phyloP scores from a whole-genome alignment of 2,888 invertebrate species.

The Chouioia cunea region DNA sequence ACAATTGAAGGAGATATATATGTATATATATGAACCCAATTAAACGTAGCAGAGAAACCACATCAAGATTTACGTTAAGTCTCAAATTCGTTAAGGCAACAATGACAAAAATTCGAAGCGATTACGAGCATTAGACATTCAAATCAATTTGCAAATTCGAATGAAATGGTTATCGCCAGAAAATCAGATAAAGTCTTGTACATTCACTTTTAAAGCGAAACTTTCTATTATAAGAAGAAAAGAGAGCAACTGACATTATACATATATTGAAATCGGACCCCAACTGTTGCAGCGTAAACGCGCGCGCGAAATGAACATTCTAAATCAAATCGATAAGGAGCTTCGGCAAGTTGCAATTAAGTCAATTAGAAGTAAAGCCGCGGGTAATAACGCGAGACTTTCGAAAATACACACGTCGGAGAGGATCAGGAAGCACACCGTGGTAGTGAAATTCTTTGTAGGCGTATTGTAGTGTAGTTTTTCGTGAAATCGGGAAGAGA shows the following conservation, averaged over 20 bases:
- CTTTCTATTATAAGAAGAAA: constrained; percentile 25
- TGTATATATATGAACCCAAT: constrained; percentile 1
- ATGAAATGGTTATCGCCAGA: background rate
- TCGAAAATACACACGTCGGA: constrained; percentile 35
- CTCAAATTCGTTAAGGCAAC: background rate
- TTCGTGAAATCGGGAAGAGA: background rate
- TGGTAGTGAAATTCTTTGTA: background rate
- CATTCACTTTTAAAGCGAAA: too few species aligned
- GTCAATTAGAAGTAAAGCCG: constrained; percentile 28
- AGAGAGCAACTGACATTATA: constrained; percentile 3
- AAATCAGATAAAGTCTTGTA: constrained; percentile 11
- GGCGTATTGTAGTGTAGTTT: background rate
- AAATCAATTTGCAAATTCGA: too few species aligned
- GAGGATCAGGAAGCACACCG: constrained; percentile 17
- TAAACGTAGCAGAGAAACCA: constrained; percentile 15
- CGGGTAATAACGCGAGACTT: constrained; percentile 25
- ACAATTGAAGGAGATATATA: background rate
- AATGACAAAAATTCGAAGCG: constrained; percentile 2
- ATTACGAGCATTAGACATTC: too few species aligned
- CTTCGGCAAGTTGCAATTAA: constrained; percentile 38
- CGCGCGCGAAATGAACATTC: constrained; percentile 1
- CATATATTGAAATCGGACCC: constrained; percentile 16
- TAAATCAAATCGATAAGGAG: constrained; percentile 38
- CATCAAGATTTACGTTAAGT: constrained; percentile 2
- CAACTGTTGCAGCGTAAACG: background rate